Evolutionary conservation across 2,888 invertebrate species (phyloP), one percentile per base, ranked within the genome.

Genomic region (Peribatodes rhomboidaria): DNA sequence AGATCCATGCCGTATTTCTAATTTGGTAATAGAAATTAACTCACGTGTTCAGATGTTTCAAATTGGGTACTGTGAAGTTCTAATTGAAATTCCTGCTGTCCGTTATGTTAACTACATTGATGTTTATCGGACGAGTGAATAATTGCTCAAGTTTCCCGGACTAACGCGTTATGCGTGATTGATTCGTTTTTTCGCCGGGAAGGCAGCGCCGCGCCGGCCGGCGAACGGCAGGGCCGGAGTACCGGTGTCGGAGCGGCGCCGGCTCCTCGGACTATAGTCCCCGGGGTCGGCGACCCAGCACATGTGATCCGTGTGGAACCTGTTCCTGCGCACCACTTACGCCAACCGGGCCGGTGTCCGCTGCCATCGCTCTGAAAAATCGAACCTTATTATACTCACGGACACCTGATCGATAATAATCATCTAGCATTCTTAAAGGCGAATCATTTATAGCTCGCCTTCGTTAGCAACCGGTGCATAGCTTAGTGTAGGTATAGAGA

Each of bases 261-360:
- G 78, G 79, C 82, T 68, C 76, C 80, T 82, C 82, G 81, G 87
- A 88, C 84, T 83, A 85, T 83, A 82, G 86, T 82, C 81, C 81
- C 81, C 76, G 79, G 79, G 92, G 88, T 92, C 90, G 82, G 68
- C 79, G 89, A 90, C 87, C 91, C 81, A 73, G 73, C 88, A 90
- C 88, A 89, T 90, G 89, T 90, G 88, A 86, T 88, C 86, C 80
- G 82, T 80, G 81, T 83, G 78, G 85, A 85, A 88, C 92, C 90
- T 87, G 91, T 92, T 92, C 89, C 85, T 80, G 81, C 86, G 82
- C 84, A 85, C 87, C 83, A 89, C 87, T 87, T 87, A 79, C 75
- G 73, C 72, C 79, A 77, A 78, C 76, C 77, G 74, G 81, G 77
- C 82, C 81, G 75, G 77, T 79, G 82, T 74, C 81, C 82, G 79